phyloP scores from a whole-genome alignment of 2,888 invertebrate species.

The Drosophila maculinotata region DNA sequence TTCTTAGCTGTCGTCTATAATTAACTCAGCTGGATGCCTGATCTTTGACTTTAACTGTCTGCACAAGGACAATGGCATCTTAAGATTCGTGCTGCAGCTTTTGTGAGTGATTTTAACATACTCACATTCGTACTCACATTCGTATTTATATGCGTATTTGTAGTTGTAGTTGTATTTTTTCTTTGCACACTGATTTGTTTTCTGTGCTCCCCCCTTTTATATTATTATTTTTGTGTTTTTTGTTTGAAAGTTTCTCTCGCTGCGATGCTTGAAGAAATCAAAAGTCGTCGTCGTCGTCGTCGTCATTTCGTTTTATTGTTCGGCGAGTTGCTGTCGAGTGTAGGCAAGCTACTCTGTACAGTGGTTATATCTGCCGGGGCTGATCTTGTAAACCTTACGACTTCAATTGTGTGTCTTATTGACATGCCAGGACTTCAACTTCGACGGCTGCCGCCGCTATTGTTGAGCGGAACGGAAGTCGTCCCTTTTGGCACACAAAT shows the following conservation, averaged over 20 bases:
- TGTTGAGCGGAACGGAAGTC: slow-evolving; percentile 64
- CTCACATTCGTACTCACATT: neutral
- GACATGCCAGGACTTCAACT: slow-evolving; percentile 63
- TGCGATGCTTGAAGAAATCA: slow-evolving; percentile 67
- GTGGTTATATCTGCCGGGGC: slow-evolving; percentile 55
- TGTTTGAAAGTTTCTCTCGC: slow-evolving; percentile 30
- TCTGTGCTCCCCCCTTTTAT: slow-evolving; percentile 34
- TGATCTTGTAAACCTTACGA: slow-evolving; percentile 71
- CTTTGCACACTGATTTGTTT: slow-evolving; percentile 27
- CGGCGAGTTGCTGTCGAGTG: slow-evolving; percentile 47
- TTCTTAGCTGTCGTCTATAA: slow-evolving; percentile 72
- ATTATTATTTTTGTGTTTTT: neutral
- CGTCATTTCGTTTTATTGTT: slow-evolving; percentile 48
- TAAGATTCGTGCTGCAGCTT: slow-evolving; percentile 47
- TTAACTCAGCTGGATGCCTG: slow-evolving; percentile 80
- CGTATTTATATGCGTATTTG: slow-evolving; percentile 4
- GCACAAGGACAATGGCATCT: slow-evolving; percentile 68
- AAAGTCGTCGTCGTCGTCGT: slow-evolving; percentile 60
- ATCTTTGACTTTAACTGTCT: slow-evolving; percentile 78
- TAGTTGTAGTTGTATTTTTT: neutral
- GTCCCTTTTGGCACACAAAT: slow-evolving; percentile 63
- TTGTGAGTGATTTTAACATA: slow-evolving; percentile 52
- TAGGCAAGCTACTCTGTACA: slow-evolving; percentile 10
- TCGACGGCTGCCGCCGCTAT: slow-evolving; percentile 41
- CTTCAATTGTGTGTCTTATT: slow-evolving; percentile 74